Conservation (phyloP, 2,797 vertebrate species). For the Phataginus tricuspis region DNA sequence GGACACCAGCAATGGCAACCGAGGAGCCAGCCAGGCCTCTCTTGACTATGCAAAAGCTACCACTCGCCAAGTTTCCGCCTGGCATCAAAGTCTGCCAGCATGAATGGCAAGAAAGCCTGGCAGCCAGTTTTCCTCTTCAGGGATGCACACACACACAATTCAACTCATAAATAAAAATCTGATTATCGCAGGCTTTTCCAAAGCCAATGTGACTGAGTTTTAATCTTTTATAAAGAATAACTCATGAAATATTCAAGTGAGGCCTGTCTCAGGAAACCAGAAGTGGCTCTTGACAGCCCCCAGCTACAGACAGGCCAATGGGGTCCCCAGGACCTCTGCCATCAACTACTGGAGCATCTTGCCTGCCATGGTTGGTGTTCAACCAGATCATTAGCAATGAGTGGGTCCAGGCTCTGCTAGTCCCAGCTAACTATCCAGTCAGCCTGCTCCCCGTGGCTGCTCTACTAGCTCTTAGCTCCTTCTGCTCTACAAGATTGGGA, state of each 20-base stretch:
- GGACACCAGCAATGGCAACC: neutral
- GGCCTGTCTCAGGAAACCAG: constrained; percentile 28
- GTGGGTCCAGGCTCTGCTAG: neutral
- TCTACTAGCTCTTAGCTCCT: neutral
- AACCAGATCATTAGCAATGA: neutral
- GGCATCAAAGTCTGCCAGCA: constrained; percentile 30
- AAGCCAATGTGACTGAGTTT: constrained; percentile 70
- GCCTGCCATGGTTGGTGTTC: neutral
- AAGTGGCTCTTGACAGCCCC: constrained; percentile 30
- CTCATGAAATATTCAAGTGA: constrained; percentile 75
- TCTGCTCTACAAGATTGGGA: neutral
- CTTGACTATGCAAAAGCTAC: neutral
- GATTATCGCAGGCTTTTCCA: constrained; percentile 72
- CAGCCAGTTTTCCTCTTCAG: neutral
- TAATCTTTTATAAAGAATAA: constrained; percentile 81
- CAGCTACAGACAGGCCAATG: neutral
- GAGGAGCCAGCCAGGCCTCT: neutral
- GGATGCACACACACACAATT: neutral
- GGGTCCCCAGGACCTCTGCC: neutral
- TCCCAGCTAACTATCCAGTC: neutral
- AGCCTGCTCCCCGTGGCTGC: neutral
- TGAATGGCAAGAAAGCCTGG: neutral
- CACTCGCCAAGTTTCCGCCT: constrained; percentile 12
- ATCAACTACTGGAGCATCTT: neutral
- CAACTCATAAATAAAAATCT: constrained; percentile 78